Evolutionary conservation across 1,140 invertebrate genomes (phyloP), one percentile per base, ranked within the genome.

Genomic region (Augochlora pura): DNA sequence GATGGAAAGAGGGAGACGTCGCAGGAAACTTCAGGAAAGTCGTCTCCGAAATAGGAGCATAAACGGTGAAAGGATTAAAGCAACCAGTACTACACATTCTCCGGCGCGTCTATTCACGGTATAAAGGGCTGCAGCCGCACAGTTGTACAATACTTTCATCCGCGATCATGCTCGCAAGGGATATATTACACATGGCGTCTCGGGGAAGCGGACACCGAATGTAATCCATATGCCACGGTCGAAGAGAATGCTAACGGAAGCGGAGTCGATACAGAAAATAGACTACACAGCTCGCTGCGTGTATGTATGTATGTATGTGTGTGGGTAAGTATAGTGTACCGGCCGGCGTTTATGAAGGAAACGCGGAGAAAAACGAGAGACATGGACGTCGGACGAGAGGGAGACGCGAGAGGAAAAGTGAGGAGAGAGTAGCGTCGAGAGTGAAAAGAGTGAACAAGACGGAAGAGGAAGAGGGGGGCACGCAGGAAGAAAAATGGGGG

Each of bases 241-340:
- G 76, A 57, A 65, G 54, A 54, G 72, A 46, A 66, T 38, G 59
- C 46, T 49, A 80, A 62, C 79, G 79, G 79, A 81, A 81, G 59
- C 39, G 74, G 25, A 75, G 74, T 77, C 79, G 74, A 81, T 81
- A 69, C 62, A 42, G 63, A 71, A 81, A 81, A 78, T 78, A 81
- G 77, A 81, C 80, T 62, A 72, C 63, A 14, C 23, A 42, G 7
- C 49, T 52, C 2, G 3, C 5, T 1, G 16, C 6, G 49, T 52
- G 2, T 52, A 18, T 18, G n/a, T n/a, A n/a, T n/a, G n/a, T n/a
- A n/a, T n/a, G n/a, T n/a, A n/a, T 18, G 0, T 14, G 49, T 14
- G 14, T 16, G 49, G 5, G 9, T 10, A 14, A 46, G 42, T 46
- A 46, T 14, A 46, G 12, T 46, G 68, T 54, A 25, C 63, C 9